A percentile compares a stretch with the other conserved stretches of the same genome.
Conservation (phyloP, 2,888 invertebrate genomes). For the Tethea ocularis region DNA sequence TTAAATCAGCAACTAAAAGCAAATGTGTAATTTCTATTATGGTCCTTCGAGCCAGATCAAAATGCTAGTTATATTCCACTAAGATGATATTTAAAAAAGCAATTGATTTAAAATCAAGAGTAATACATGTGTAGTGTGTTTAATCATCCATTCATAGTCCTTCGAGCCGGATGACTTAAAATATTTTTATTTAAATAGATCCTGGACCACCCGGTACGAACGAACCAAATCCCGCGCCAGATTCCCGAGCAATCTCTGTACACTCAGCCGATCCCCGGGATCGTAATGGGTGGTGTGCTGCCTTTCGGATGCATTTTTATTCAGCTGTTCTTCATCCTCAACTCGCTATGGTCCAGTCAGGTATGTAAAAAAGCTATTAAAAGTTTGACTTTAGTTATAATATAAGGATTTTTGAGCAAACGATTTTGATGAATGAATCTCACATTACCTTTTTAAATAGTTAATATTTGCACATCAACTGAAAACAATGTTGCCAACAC, state of each 20-base stretch:
- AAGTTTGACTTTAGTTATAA: too few relatives aligned
- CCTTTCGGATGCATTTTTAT: slow-evolving; percentile 99
- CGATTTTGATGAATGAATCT: too few relatives aligned
- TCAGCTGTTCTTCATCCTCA: slow-evolving; percentile 99
- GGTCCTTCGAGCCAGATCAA: slow-evolving; percentile 7
- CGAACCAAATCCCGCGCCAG: slow-evolving; percentile 99
- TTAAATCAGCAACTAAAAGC: neutral
- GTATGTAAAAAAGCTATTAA: slow-evolving; percentile 35
- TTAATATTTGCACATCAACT: too few relatives aligned
- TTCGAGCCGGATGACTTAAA: slow-evolving; percentile 1
- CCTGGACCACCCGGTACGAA: slow-evolving; percentile 98
- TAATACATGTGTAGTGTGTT: too few relatives aligned
- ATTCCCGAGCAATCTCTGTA: slow-evolving; percentile 99
- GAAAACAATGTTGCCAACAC: too few relatives aligned
- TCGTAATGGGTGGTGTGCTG: slow-evolving; percentile 98
- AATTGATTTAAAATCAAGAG: too few relatives aligned
- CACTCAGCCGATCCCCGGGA: slow-evolving; percentile 97
- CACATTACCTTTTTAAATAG: too few relatives aligned
- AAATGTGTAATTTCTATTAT: neutral
- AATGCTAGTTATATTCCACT: slow-evolving; percentile 10
- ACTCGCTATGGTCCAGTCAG: slow-evolving; percentile 96
- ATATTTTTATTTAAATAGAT: slow-evolving; percentile 82
- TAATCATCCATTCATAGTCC: neutral
- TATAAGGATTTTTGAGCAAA: too few relatives aligned
- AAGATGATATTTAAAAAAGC: too few relatives aligned